phyloP scores from a whole-genome alignment of 1,140 invertebrate species.

The Anoplolepis gracilipes region DNA sequence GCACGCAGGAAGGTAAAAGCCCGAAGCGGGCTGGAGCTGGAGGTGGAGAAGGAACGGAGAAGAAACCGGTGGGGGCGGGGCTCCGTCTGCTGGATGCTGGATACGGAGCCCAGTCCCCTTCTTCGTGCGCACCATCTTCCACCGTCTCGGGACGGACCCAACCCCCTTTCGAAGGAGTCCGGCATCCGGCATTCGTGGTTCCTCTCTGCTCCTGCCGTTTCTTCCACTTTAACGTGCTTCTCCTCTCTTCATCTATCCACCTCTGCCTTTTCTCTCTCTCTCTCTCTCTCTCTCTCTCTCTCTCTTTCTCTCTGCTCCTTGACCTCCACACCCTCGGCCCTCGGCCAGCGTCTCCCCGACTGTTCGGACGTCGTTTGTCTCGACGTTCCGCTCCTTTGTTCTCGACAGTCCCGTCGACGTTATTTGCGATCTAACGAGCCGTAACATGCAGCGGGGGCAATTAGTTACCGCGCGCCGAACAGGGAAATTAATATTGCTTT shows the following conservation, averaged over 20 bases:
- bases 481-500: constrained; percentile 55
- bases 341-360: constrained; percentile 49
- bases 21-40: constrained; percentile 63
- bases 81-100: constrained; percentile 79
- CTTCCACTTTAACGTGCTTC: constrained; percentile 64
- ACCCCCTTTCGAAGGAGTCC: constrained; percentile 79
- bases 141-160: constrained; percentile 80
- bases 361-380: constrained; percentile 49
- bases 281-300: background rate
- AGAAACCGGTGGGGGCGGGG: constrained; percentile 81
- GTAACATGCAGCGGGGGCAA: constrained; percentile 37
- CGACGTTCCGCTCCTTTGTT: constrained; percentile 64
- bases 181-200: constrained; percentile 78
- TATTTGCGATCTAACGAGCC: constrained; percentile 52
- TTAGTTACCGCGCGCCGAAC: constrained; percentile 40
- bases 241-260: constrained; percentile 63
- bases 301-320: constrained; percentile 53
- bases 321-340: constrained; percentile 65
- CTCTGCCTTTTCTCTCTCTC: background rate
- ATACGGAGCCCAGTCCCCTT: constrained; percentile 78
- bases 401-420: constrained; percentile 58
- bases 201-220: constrained; percentile 66
- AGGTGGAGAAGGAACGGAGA: constrained; percentile 79
- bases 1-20: constrained; percentile 68
- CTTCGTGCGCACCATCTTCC: constrained; percentile 81